Evolutionary conservation across 2,797 vertebrate species (phyloP).

Genomic region (Hylomyscus alleni): DNA sequence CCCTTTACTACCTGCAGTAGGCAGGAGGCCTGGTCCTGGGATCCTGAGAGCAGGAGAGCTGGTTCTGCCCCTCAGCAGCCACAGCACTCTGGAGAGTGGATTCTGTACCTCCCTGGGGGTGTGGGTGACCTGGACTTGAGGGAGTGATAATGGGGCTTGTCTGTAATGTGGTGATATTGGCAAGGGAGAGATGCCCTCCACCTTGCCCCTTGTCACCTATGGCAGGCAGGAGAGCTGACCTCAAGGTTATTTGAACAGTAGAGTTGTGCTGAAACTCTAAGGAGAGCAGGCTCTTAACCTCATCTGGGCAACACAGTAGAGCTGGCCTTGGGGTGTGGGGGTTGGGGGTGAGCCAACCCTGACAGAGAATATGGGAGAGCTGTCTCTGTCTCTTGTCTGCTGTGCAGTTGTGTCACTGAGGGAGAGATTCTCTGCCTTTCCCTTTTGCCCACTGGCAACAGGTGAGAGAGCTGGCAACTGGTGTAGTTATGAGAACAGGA

Average conservation of each 20-base stretch:
- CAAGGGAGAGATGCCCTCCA: not conserved
- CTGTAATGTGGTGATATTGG: not conserved
- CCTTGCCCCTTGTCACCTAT: not conserved
- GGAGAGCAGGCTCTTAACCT: not conserved
- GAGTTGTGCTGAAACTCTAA: not conserved
- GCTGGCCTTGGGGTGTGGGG: no score
- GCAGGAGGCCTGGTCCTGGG: not conserved
- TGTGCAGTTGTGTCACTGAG: no score
- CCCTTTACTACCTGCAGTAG: not conserved
- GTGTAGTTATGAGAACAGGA: no score
- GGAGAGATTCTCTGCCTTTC: no score
- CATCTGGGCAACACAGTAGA: not conserved
- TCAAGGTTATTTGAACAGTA: not conserved
- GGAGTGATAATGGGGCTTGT: not conserved
- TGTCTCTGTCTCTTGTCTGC: no score
- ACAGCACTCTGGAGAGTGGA: not conserved
- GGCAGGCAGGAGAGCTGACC: not conserved
- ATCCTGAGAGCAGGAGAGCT: not conserved
- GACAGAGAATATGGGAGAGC: no score
- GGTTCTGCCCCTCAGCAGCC: not conserved
- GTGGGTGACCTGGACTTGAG: not conserved
- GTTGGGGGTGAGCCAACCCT: no score
- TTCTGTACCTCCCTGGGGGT: not conserved
- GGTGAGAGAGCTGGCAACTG: no score
- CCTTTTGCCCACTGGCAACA: no score